A percentile compares a stretch with the other conserved stretches of the same genome.
These are phyloP conservation scores for Philonicus albiceps DNA, from an alignment of 2,888 invertebrate species.

Conservation along the genomic window DNA sequence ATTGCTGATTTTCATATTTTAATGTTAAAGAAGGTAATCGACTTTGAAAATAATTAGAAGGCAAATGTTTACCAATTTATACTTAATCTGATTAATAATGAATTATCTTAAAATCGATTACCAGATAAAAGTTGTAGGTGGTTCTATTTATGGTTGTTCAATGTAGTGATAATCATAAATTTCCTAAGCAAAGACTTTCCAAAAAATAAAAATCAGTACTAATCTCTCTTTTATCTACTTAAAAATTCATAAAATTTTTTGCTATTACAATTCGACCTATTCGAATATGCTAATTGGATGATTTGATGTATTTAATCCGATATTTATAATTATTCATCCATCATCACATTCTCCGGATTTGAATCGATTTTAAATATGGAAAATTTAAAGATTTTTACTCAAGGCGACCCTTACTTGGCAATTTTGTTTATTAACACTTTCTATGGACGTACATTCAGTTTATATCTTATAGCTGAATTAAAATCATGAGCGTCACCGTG, in stretches of 20 bases:
- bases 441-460: too few species aligned
- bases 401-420: not conserved
- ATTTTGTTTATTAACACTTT: not conserved
- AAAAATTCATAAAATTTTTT: not conserved
- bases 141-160: not conserved
- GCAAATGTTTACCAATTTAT: too few species aligned
- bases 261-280: not conserved
- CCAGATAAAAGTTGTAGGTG: not conserved
- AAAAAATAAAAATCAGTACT: not conserved
- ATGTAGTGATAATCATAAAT: too few species aligned
- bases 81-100: not conserved
- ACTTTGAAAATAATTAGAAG: not conserved
- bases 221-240: not conserved
- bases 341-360: not conserved
- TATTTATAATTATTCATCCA: not conserved
- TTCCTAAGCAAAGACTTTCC: not conserved
- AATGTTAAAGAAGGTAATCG: not conserved
- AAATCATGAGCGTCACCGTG: too few species aligned
- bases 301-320: not conserved
- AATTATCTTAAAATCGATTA: too few species aligned
- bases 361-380: not conserved
- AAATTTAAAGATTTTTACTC: not conserved
- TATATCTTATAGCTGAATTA: too few species aligned
- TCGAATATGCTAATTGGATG: not conserved
- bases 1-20: not conserved